Conservation (phyloP, 2,888 invertebrate genomes). For the Erannis defoliaria region DNA sequence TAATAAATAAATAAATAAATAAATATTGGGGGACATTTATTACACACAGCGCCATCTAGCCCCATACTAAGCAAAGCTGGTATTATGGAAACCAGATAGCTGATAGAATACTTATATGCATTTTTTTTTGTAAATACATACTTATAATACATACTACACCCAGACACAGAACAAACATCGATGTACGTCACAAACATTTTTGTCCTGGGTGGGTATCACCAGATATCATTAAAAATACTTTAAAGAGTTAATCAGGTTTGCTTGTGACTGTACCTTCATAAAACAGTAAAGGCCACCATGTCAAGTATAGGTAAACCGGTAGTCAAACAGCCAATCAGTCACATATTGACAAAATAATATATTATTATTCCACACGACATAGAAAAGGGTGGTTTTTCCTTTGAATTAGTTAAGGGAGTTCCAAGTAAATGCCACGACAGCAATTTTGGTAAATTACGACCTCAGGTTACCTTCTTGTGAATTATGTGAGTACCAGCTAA, state of each 20-base stretch:
- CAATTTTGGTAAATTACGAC: slow-evolving; percentile 26
- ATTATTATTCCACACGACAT: slow-evolving; percentile 28
- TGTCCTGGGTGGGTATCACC: too few species aligned
- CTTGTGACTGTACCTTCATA: not conserved
- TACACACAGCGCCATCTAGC: too few species aligned
- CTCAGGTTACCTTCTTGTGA: slow-evolving; percentile 2
- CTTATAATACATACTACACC: too few species aligned
- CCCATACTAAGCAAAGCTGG: too few species aligned
- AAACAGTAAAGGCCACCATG: slow-evolving; percentile 10
- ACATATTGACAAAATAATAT: slow-evolving; percentile 42
- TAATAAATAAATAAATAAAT: too few species aligned
- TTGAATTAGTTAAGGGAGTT: slow-evolving; percentile 19
- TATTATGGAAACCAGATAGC: too few species aligned
- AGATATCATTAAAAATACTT: not conserved
- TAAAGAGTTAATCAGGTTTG: not conserved
- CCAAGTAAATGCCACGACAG: slow-evolving; percentile 15
- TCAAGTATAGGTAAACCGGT: not conserved
- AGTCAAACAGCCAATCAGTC: slow-evolving; percentile 39
- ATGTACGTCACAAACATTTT: too few species aligned
- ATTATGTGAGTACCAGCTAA: not conserved
- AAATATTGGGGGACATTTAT: too few species aligned
- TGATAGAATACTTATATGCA: too few species aligned
- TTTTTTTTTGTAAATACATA: too few species aligned
- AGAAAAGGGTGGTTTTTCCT: slow-evolving; percentile 22
- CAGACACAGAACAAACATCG: too few species aligned